Evolutionary conservation across 2,797 vertebrate genomes (phyloP), one percentile per base, ranked within the genome.

Genomic region (Semotilus atromaculatus): DNA sequence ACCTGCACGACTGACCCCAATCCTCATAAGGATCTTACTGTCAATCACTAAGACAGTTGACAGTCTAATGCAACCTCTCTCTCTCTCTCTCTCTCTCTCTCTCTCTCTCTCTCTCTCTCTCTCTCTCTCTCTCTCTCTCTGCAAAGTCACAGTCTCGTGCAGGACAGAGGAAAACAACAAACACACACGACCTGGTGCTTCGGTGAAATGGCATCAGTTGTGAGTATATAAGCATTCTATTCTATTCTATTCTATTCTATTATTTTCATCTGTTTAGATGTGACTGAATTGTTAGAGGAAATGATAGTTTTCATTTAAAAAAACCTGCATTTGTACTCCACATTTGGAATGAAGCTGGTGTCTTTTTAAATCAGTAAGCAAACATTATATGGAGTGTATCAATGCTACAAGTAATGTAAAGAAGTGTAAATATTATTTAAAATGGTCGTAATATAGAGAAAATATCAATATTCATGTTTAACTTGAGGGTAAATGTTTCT

Each of bases 1-100:
- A 85, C 66, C 86, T 92, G 89, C 91, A 80, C 76, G n/a, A 40
- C 77, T 94, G 94, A 94, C 93, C 92, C 88, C 94, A 97, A 96
- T 96, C 95, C 91, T 86, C 85, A 85, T 94, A 94, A 93, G 93
- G 80, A 93, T 91, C 93, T 92, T 93, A 75, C 62, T 75, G 77
- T 23, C 80, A 91, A 88, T 48, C 83, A 80, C 31, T 26, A 5
- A 31, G 34, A 62, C 19, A n/a, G 38, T 5, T 34, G 70, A 26
- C 23, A 53, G 43, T 40, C 21, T 36, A 19, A 26, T 13, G 1
- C 68, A 64, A 21, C 6, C 68, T 58, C 31, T 58, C 48, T 72
- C 21, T 81, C 9, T 71, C 29, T 55, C 64, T 53, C 29, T 60
- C 51, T 40, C 51, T 60, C 43, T 36, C 55, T 78, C 58, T 31